Conservation (phyloP, 2,888 invertebrate species). For the Silvanus unidentatus region DNA sequence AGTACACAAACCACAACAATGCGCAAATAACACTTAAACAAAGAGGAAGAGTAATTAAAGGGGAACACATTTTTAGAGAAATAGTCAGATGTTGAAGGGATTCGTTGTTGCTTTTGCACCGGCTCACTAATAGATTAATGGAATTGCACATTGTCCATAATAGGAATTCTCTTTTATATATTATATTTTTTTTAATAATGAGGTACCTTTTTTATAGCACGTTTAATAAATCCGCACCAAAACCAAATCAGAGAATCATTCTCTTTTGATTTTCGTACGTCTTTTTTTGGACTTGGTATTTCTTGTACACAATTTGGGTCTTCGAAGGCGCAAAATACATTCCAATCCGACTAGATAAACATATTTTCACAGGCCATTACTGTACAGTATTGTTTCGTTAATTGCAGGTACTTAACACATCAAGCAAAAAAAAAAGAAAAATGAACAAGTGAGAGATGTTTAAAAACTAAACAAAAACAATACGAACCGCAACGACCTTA, state of each 20-base stretch:
- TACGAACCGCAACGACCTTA: slow-evolving; percentile 2
- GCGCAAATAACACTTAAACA: not conserved
- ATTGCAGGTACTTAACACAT: not conserved
- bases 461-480: not conserved
- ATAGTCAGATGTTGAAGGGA: not conserved
- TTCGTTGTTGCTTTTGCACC: slow-evolving; percentile 29
- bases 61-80: too few species aligned
- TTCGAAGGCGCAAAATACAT: too few species aligned
- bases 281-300: not conserved
- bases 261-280: slow-evolving; percentile 4
- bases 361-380: too few species aligned
- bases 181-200: slow-evolving; percentile 20
- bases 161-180: slow-evolving; percentile 25
- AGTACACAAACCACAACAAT: slow-evolving; percentile 1
- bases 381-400: too few species aligned
- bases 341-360: too few species aligned
- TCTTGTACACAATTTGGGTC: too few species aligned
- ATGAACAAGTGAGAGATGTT: not conserved
- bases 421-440: not conserved
- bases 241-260: slow-evolving; percentile 7
- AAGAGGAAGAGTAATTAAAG: not conserved
- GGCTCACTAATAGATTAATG: slow-evolving; percentile 31
- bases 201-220: slow-evolving; percentile 48
- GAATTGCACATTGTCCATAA: slow-evolving; percentile 44
- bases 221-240: slow-evolving; percentile 21